These are phyloP conservation scores for Cyclophora punctaria DNA, from an alignment of 2,888 invertebrate genomes.

Conservation along the genomic window DNA sequence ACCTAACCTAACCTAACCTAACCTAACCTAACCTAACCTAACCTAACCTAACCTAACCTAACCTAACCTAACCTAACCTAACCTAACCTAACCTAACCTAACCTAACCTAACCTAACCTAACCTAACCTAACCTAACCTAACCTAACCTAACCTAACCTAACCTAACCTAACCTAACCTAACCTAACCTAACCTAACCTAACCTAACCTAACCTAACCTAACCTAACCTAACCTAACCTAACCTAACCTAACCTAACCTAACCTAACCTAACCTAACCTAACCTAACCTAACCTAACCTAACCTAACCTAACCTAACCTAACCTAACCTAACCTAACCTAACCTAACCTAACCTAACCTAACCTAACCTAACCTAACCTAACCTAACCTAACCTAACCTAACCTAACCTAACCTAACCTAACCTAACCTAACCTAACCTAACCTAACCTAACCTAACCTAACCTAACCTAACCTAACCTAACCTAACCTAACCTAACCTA, in stretches of 20 bases:
- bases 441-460: conserved; percentile 5
- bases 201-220: conserved; percentile 9
- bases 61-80: conserved; percentile 1
- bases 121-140: conserved; percentile 3
- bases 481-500: conserved; percentile 7
- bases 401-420: conserved; percentile 9
- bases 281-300: conserved; percentile 6
- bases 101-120: conserved; percentile 4
- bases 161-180: conserved; percentile 9
- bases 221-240: conserved; percentile 7
- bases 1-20: conserved; percentile 7
- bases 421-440: conserved; percentile 5
- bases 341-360: conserved; percentile 11
- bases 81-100: conserved; percentile 4
- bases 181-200: conserved; percentile 10
- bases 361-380: conserved; percentile 8
- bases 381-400: conserved; percentile 8
- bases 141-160: conserved; percentile 9
- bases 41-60: conserved; percentile 2
- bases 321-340: conserved; percentile 11
- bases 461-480: conserved; percentile 1
- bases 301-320: conserved; percentile 4
- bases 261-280: conserved; percentile 9
- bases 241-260: conserved; percentile 6
- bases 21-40: conserved; percentile 7